A percentile compares a stretch with the other conserved stretches of the same genome.
These are phyloP conservation scores for Drosophila nebulosa DNA, from an alignment of 1,140 invertebrate species.

Conservation along the genomic window DNA sequence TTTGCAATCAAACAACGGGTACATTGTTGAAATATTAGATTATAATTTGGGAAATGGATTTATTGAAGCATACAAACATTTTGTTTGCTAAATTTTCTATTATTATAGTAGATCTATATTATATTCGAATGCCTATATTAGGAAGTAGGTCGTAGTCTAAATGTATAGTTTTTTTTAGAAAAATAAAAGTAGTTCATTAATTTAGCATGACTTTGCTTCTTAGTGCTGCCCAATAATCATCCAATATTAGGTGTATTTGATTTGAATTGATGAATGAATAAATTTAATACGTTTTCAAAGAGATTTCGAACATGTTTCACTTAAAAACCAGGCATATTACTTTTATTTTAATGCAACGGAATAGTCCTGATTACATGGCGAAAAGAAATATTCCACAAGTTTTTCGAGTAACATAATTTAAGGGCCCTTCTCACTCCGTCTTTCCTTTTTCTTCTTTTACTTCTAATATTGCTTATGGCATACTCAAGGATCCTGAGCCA, in stretches of 20 bases:
- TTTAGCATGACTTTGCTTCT: no score
- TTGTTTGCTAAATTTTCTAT: no score
- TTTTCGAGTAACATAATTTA: not conserved
- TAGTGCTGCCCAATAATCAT: no score
- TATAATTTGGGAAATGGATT: not conserved
- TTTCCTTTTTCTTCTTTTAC: not conserved
- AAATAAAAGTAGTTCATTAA: no score
- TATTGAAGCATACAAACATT: not conserved
- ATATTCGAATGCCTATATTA: no score
- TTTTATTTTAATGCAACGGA: not conserved
- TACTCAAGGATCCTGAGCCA: conserved; percentile 9
- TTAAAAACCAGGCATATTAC: not conserved
- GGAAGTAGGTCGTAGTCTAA: no score
- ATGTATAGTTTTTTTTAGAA: no score
- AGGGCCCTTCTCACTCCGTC: not conserved
- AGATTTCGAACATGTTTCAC: not conserved
- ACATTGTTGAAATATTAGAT: not conserved
- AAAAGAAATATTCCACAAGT: not conserved
- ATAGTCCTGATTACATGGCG: not conserved
- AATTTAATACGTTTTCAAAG: no score
- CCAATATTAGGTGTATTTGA: no score
- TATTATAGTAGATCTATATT: no score
- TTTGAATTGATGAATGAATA: no score
- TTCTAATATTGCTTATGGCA: not conserved
- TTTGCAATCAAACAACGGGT: not conserved